These are phyloP conservation scores for Acrossocheilus fasciatus DNA, from an alignment of 2,797 vertebrate species.

Conservation along the genomic window DNA sequence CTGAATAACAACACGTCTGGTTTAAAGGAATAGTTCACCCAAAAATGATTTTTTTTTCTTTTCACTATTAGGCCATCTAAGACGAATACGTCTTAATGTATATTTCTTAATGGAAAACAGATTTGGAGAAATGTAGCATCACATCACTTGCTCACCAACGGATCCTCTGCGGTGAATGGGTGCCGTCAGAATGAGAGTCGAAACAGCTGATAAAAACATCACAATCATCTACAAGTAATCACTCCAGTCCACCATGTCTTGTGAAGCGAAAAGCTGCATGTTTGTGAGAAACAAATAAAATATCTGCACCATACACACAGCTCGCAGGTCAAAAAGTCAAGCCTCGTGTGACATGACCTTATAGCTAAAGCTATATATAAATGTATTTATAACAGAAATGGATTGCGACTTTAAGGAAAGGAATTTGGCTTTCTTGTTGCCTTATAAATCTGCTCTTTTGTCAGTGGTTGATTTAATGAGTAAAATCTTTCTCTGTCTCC, in stretches of 20 bases:
- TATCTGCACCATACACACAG: neutral
- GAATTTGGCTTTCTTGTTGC: slow-evolving; percentile 25
- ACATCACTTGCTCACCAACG: too few species aligned
- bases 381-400: slow-evolving; percentile 1
- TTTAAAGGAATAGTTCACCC: too few species aligned
- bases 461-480: slow-evolving; percentile 52
- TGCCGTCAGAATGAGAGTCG: neutral
- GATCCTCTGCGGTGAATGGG: too few species aligned
- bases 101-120: too few species aligned
- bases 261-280: neutral
- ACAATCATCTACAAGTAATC: neutral
- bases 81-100: too few species aligned
- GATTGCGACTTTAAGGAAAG: neutral
- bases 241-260: neutral
- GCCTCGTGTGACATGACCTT: neutral
- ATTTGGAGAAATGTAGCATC: too few species aligned
- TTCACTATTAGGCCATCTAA: too few species aligned
- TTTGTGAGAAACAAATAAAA: neutral
- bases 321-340: neutral
- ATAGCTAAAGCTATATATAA: neutral
- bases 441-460: slow-evolving; percentile 40
- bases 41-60: too few species aligned
- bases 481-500: slow-evolving; percentile 28
- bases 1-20: neutral
- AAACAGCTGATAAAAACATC: neutral